These are phyloP conservation scores for Danio tinwini DNA, from an alignment of 2,797 vertebrate genomes.

Conservation along the genomic window DNA sequence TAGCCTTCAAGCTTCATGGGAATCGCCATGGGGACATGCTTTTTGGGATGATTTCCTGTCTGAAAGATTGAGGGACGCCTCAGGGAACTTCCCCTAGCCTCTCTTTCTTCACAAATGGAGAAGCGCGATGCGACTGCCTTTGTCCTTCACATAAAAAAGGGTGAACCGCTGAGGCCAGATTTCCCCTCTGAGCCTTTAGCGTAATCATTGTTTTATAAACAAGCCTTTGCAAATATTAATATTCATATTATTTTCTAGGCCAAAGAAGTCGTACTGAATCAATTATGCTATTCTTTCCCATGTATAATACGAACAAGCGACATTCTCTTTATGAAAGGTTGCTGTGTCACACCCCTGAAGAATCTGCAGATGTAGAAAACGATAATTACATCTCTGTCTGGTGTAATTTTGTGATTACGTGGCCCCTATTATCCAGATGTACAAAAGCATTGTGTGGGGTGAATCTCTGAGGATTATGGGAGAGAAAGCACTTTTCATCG, in stretches of 20 bases:
- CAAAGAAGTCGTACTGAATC: conserved; percentile 62
- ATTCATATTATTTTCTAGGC: conserved; percentile 81
- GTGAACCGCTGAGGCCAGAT: conserved; percentile 71
- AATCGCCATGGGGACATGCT: conserved; percentile 77
- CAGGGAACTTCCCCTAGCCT: conserved; percentile 73
- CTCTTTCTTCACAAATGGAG: conserved; percentile 69
- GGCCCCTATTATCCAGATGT: conserved; percentile 79
- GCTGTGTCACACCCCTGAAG: conserved; percentile 84
- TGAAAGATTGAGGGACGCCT: conserved; percentile 77
- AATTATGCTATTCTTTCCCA: conserved; percentile 63
- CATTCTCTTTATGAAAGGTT: conserved; percentile 78
- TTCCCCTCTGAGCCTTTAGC: conserved; percentile 63
- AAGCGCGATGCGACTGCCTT: conserved; percentile 78
- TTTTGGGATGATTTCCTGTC: conserved; percentile 77
- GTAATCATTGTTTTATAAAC: conserved; percentile 74
- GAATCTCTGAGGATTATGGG: conserved; percentile 78
- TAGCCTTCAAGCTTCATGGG: conserved; percentile 78
- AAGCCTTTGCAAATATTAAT: conserved; percentile 78
- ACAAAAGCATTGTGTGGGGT: conserved; percentile 76
- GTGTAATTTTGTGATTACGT: conserved; percentile 86
- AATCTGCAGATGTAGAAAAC: conserved; percentile 82
- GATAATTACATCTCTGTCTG: conserved; percentile 89
- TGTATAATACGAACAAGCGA: conserved; percentile 74
- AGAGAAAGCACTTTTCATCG: conserved; percentile 83
- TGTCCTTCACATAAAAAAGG: conserved; percentile 71